Percentiles rank a stretch among this genome's conserved stretches.
Conservation (phyloP, 2,888 invertebrate species). For the Xestia sexstrigata region DNA sequence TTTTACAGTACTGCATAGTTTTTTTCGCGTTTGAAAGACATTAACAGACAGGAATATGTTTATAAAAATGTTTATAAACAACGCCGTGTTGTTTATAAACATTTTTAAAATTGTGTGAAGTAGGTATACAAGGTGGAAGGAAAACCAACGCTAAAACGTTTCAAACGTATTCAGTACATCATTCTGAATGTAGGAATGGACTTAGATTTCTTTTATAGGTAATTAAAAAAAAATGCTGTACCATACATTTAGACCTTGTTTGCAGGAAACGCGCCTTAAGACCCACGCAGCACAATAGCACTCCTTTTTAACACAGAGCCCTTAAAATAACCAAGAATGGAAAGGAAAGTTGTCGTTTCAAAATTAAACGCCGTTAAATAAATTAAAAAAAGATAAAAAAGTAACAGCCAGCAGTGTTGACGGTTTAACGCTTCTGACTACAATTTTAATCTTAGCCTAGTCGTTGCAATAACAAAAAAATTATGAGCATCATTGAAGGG, state of each 20-base stretch:
- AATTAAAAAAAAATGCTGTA: too few relatives aligned
- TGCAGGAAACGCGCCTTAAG: not conserved
- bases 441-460: conserved; percentile 16
- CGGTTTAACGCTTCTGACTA: not conserved
- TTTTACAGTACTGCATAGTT: not conserved
- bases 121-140: too few relatives aligned
- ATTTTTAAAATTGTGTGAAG: not conserved
- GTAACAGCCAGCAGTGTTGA: conserved; percentile 12
- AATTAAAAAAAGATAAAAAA: conserved; percentile 8
- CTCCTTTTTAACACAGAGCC: not conserved
- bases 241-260: too few relatives aligned
- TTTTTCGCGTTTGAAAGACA: not conserved
- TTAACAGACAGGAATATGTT: not conserved
- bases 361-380: not conserved
- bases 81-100: not conserved
- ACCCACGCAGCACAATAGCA: not conserved
- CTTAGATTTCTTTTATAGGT: too few relatives aligned
- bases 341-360: not conserved
- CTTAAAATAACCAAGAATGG: not conserved
- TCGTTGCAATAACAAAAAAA: conserved; percentile 19
- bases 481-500: too few relatives aligned
- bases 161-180: too few relatives aligned
- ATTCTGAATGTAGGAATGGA: too few relatives aligned
- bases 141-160: too few relatives aligned
- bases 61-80: too few relatives aligned